Evolutionary conservation across 1,140 invertebrate species (phyloP), one percentile per base, ranked within the genome.

Genomic region (Laupala kohalensis): DNA sequence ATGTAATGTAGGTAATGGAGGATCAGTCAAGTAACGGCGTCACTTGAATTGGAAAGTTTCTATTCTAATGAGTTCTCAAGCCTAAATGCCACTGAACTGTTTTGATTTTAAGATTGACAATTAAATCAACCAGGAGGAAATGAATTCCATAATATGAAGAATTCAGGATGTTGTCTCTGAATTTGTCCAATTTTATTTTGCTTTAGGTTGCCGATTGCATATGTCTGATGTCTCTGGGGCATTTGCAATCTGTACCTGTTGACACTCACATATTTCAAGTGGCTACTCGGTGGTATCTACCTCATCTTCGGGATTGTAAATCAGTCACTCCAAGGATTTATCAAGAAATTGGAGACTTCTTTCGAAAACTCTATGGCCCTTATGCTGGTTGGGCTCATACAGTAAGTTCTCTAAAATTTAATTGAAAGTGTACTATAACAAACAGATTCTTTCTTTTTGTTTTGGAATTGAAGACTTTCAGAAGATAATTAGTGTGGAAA

Each of bases 161-260:
- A n/a, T n/a, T n/a, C n/a, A n/a, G n/a, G n/a, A n/a, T n/a, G n/a
- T n/a, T n/a, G n/a, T n/a, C n/a, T n/a, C n/a, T n/a, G n/a, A n/a
- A n/a, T n/a, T n/a, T n/a, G n/a, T n/a, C n/a, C n/a, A n/a, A n/a
- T n/a, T n/a, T n/a, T n/a, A n/a, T n/a, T n/a, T n/a, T n/a, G n/a
- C n/a, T n/a, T n/a, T 76, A 94, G 91, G 92, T 98, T 25, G 95
- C 97, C n/a, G 97, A 99, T 81, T 99, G 97, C 80, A 92, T 99
- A 76, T 97, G 94, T 81, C 84, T 99, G 4, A 99, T 99, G 96
- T 96, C 95, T 2, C 80, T 99, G 73, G 90, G 91, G 67, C 92
- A 98, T 79, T 78, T 94, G 65, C 86, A 91, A 78, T 89, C 95
- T 0, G 88, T 99, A 71, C 97, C 97, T 15, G 92, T 99, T 2